phyloP scores from a whole-genome alignment of 1,140 invertebrate species.

The Trichonephila clavipes region DNA sequence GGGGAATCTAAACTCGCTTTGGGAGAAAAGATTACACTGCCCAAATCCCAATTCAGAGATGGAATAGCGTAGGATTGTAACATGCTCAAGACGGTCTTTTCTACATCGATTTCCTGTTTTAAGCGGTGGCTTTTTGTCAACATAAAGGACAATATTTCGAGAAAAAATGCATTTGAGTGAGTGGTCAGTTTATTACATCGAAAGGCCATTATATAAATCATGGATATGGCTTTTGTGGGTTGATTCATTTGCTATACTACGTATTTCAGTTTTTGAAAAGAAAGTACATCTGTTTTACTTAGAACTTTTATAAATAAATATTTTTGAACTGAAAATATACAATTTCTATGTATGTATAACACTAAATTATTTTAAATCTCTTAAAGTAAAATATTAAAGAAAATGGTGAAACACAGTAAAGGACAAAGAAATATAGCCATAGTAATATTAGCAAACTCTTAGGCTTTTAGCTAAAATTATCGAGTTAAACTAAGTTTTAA shows the following conservation, averaged over 20 bases:
- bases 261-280: background rate
- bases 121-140: background rate
- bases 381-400: too few species aligned
- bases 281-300: background rate
- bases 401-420: too few species aligned
- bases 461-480: too few species aligned
- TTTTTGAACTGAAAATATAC: background rate
- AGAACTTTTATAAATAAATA: background rate
- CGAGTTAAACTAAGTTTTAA: too few species aligned
- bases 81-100: slow-evolving; percentile 15
- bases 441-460: too few species aligned
- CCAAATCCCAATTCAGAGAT: slow-evolving; percentile 26
- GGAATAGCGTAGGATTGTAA: background rate
- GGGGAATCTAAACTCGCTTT: slow-evolving; percentile 33
- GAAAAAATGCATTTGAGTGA: background rate
- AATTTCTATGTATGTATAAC: too few species aligned
- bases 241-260: too few species aligned
- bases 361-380: too few species aligned
- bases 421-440: too few species aligned
- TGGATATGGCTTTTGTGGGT: too few species aligned
- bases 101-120: background rate
- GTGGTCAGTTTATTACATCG: background rate
- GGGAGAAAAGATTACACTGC: slow-evolving; percentile 35
- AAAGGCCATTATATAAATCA: too few species aligned
- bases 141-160: slow-evolving; percentile 19